Evolutionary conservation across 53 echinoderm and acorn worm genomes (phyloP), one percentile per base, ranked within the genome.

Genomic region (Zoroaster sp.): DNA sequence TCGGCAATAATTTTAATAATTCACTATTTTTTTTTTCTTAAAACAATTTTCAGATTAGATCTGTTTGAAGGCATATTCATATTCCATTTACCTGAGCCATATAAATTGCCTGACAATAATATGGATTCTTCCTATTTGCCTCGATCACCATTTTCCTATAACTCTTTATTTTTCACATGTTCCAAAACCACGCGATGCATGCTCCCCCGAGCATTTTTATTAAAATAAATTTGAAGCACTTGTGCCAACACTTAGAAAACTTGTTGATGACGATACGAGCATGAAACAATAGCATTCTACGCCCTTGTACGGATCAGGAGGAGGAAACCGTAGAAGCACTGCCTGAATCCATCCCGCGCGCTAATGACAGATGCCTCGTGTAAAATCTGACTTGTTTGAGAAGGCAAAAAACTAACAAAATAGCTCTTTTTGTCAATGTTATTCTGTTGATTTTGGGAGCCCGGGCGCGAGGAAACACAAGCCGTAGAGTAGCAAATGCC

Each of bases 401-500:
- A 68, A 25, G 45, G 53, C 5, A 37, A 9, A 54, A 8, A 75
- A 30, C 40, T 20, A 39, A 73, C 38, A 72, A 37, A 40, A 70
- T 70, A 41, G 3, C 39, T 39, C 21, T 40, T 40, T 74, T 23
- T 43, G 77, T 67, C 71, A 85, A 44, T 85, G 85, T 85, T 85
- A 85, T 66, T 85, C 35, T 85, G 85, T 85, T 85, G 70, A 70
- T 85, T 70, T 85, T 85, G 20, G 55, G 20, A 14, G 71, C 45
- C 71, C 67, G 40, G 67, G 66, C 81, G 81, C 30, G 39, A 28
- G 49, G 76, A 76, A 76, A 76, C 31, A 76, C 76, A 76, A 76
- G 76, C 59, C 63, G 55, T 5, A 18, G 63, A 79, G 63, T 38
- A 59, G 37, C 59, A 10, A 18, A 28, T 36, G 34, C 53, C 10